Conservation (phyloP, 2,888 invertebrate genomes). For the Erpobdella octoculata region DNA sequence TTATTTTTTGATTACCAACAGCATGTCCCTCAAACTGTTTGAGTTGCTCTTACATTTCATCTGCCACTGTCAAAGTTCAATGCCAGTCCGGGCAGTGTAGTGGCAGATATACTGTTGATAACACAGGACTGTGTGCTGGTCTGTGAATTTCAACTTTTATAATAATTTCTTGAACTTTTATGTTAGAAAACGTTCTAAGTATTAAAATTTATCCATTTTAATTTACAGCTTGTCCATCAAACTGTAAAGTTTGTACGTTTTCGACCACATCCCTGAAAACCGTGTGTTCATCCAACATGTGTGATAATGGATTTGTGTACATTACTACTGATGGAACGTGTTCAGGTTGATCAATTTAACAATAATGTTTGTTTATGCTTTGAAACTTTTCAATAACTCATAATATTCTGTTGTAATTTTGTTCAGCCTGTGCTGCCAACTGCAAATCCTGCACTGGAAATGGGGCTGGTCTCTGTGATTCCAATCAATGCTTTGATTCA, state of each 20-base stretch:
- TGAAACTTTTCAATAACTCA: background rate
- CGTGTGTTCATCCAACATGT: slow-evolving; percentile 8
- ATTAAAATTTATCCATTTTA: background rate
- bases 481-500: slow-evolving; percentile 5
- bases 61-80: slow-evolving; percentile 10
- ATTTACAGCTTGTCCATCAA: slow-evolving; percentile 24
- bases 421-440: slow-evolving; percentile 30
- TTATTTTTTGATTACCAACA: background rate
- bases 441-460: slow-evolving; percentile 28
- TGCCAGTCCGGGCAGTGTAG: slow-evolving; percentile 10
- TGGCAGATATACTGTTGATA: background rate
- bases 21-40: slow-evolving; percentile 27
- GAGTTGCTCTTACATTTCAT: slow-evolving; percentile 10
- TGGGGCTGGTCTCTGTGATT: slow-evolving; percentile 30
- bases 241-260: slow-evolving; percentile 24
- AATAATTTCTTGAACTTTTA: slow-evolving; percentile 1
- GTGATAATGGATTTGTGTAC: background rate
- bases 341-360: too few relatives aligned
- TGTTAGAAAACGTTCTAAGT: too few relatives aligned
- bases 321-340: slow-evolving; percentile 16
- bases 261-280: slow-evolving; percentile 5
- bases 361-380: too few relatives aligned
- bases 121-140: background rate
- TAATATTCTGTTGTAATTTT: too few relatives aligned
- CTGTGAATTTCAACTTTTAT: background rate